phyloP scores from a whole-genome alignment of 2,888 invertebrate genomes.

The Itoplectis maculator region DNA sequence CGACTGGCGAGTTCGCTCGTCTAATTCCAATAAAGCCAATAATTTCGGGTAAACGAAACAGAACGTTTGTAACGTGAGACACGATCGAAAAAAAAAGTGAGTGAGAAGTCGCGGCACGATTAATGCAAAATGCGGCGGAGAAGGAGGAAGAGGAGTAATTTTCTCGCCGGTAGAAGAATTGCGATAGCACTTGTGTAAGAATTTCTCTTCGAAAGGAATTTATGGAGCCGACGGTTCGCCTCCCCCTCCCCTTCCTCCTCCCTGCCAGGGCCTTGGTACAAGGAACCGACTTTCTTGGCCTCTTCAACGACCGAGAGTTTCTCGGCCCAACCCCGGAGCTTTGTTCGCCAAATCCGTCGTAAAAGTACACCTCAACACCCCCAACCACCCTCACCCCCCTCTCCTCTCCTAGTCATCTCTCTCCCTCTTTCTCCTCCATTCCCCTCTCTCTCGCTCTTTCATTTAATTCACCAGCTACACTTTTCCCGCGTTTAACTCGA shows the following conservation, averaged over 20 bases:
- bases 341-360: constrained; percentile 67
- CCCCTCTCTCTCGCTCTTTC: constrained; percentile 3
- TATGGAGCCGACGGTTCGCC: constrained; percentile 9
- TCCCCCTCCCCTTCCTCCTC: no score
- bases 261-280: no score
- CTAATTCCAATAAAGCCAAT: neutral
- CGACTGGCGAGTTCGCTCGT: no score
- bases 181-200: constrained; percentile 29
- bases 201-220: constrained; percentile 44
- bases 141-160: neutral
- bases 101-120: neutral
- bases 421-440: neutral
- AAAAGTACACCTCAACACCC: constrained; percentile 55
- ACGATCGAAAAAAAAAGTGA: neutral
- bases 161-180: constrained; percentile 11
- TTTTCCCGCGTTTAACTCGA: constrained; percentile 43
- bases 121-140: neutral
- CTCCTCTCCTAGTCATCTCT: constrained; percentile 30
- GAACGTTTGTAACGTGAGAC: neutral
- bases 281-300: constrained; percentile 43
- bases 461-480: constrained; percentile 29
- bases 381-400: constrained; percentile 27
- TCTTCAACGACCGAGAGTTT: constrained; percentile 48
- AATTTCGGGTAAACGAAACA: neutral
- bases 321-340: constrained; percentile 50